Base-by-base conservation (phyloP, 2,888 invertebrate species). In the Melangyna quadrimaculata region DNA sequence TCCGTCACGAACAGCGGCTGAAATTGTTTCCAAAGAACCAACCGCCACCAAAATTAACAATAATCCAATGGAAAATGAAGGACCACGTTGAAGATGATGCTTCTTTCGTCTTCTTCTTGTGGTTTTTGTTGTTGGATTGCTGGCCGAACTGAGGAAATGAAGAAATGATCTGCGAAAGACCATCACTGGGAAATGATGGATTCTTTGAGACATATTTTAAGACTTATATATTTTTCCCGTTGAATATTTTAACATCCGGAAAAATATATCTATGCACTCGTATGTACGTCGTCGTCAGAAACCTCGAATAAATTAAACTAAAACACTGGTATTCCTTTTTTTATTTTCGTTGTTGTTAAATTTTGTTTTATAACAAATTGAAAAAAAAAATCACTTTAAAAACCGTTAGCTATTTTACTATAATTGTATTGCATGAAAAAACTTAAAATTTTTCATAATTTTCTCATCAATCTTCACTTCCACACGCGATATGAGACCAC, bases 271-370 rank as follows among this genome's bases (percentile, higher is more conserved):
- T 40, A 6, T n/a, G n/a, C n/a, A n/a, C n/a, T n/a, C 6, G 27
- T 27, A 27, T 4, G 3, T 27, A 27, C 27, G 27, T 27, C 22
- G 12, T 22, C 22, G 22, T 24, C 27, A 9, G 3, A 53, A n/a
- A 9, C 53, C 17, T 29, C 12, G 17, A 55, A 17, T 43, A 65
- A 70, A 27, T 12, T 35, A 22, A 67, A 43, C 17, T n/a, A 19
- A 48, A 75, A 71, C 83, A 84, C 84, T 84, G 84, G 80, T 84
- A 84, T 80, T 84, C 84, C 84, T 84, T 75, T 59, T 48, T 74
- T 63, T 45, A 27, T 14, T 63, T 29, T 27, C 10, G 14, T 48
- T 55, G 22, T 65, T 35, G n/a, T n/a, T n/a, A n/a, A n/a, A 40
- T 17, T 40, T 37, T 65, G 51, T 43, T 37, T 53, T 14, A 19